Conservation (phyloP, 2,797 vertebrate genomes). For the Sardinella longiceps region DNA sequence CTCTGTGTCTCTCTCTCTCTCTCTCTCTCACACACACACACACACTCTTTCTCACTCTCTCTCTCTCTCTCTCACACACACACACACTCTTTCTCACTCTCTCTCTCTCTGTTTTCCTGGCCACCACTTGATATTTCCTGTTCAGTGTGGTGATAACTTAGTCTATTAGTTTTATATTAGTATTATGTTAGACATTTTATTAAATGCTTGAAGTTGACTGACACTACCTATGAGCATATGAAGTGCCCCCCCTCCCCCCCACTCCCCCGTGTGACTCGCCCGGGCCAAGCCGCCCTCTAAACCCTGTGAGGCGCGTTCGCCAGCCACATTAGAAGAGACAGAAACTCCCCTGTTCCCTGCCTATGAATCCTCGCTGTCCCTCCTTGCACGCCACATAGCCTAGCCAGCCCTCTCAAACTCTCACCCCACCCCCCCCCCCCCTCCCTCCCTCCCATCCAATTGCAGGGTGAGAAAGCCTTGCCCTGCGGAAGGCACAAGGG, state of each 20-base stretch:
- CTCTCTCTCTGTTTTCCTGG: background rate
- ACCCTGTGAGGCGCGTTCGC: background rate
- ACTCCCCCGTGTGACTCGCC: background rate
- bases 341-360: slow-evolving; percentile 14
- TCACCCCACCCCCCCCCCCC: background rate
- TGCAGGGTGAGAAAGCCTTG: background rate
- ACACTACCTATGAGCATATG: background rate
- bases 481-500: background rate
- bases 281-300: background rate
- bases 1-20: slow-evolving; percentile 3
- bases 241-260: background rate
- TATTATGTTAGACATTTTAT: background rate
- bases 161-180: background rate
- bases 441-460: background rate
- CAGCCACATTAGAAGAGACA: slow-evolving; percentile 5
- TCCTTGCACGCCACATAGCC: background rate
- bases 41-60: slow-evolving; percentile 18
- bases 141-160: background rate
- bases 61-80: slow-evolving; percentile 13
- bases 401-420: too few species aligned
- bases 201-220: background rate
- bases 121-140: background rate
- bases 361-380: slow-evolving; percentile 9
- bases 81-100: slow-evolving; percentile 17
- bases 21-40: slow-evolving; percentile 11